Evolutionary conservation across 2,888 invertebrate genomes (phyloP), one percentile per base, ranked within the genome.

Genomic region (Alloscopus bannaensis): DNA sequence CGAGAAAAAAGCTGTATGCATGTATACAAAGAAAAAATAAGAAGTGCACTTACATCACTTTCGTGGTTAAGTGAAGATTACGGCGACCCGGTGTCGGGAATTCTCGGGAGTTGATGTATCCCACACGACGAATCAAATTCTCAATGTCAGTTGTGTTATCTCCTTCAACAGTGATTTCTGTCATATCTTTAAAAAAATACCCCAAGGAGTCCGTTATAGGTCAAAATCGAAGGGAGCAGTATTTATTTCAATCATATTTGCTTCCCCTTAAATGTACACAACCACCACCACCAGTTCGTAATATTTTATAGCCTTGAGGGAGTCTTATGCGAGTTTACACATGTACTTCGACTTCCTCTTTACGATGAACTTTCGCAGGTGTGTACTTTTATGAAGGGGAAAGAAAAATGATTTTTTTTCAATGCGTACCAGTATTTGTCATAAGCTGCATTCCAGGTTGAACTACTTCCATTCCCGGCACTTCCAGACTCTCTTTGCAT

Each of bases 51-150:
- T 86, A 94, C 92, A 91, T 91, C 85, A 97, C 93, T 78, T 93
- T 93, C 2, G 96, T 96, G 52, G 93, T 92, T 16, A 97, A 90
- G 85, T 93, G 92, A 87, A 97, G 91, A 87, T 95, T 96, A 26
- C 99, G 90, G 3, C 98, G 90, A 3, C 98, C 99, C 3, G 96
- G n/a, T 28, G 97, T 97, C 18, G 98, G 98, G 90, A 94, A 95
- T 86, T 94, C 93, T 76, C 97, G 92, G 16, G 94, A 93, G 89
- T 99, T 99, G 8, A 94, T 93, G 89, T 99, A 99, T 50, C 84
- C 84, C 85, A 99, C 93, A 87, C 94, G 93, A 6, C 95, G 92
- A 81, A 97, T 91, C 60, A 97, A 88, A 1, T 93, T 93, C 89
- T 97, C 97, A 84, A 98, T 92, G 88, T 97, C 96, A 16, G 94